Evolutionary conservation across 2,113 vertebrate genomes (phyloP).

Genomic region (Andinoacara biseriatus): DNA sequence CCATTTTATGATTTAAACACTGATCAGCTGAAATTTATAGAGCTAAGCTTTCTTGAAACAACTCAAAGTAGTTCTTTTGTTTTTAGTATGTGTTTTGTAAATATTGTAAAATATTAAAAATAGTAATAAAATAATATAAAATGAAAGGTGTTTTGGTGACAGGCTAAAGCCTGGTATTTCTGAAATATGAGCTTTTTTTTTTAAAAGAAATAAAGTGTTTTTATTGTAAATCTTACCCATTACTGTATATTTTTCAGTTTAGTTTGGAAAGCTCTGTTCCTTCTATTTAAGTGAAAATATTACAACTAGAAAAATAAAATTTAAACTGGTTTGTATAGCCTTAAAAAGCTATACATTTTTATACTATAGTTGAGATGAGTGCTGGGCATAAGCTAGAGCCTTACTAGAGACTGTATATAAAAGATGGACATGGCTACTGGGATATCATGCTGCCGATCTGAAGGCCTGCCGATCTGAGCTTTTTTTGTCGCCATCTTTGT

Average conservation of each 20-base stretch:
- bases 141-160: background rate
- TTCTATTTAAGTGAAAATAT: background rate
- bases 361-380: no score
- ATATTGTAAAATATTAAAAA: background rate
- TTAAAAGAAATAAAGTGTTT: background rate
- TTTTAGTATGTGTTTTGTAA: background rate
- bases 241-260: background rate
- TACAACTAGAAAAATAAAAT: background rate
- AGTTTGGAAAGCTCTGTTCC: background rate
- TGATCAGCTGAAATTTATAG: conserved; percentile 16
- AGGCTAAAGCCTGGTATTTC: background rate
- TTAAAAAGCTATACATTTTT: background rate
- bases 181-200: background rate
- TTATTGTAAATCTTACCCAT: background rate
- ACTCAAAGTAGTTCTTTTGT: background rate
- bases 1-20: conserved; percentile 2
- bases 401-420: background rate
- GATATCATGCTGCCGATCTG: no score
- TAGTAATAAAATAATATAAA: background rate
- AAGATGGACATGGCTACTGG: background rate
- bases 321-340: background rate
- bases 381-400: background rate
- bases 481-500: background rate
- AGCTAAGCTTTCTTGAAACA: background rate
- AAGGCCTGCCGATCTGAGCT: no score